Conservation (phyloP, 2,113 vertebrate species). For the Mungos mungo region DNA sequence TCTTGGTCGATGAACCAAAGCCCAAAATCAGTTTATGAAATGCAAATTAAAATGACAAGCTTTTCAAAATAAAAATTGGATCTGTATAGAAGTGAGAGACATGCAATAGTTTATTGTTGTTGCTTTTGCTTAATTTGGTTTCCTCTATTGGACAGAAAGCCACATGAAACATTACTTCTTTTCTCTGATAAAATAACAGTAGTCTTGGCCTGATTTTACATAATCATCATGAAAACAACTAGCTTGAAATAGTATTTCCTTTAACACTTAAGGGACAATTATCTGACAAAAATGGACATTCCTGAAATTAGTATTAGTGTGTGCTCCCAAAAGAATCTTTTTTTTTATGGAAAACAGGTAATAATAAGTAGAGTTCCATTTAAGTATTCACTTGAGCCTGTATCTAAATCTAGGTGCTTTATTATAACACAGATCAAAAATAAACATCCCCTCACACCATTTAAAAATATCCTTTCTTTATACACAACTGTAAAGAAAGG, state of each 20-base stretch:
- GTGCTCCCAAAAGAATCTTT: background rate
- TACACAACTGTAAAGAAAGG: background rate
- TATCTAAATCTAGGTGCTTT: constrained; percentile 4
- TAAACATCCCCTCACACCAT: background rate
- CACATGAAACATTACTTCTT: background rate
- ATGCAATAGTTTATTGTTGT: background rate
- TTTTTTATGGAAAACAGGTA: background rate
- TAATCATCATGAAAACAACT: constrained; percentile 12
- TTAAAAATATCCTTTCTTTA: background rate
- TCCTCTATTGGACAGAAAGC: background rate
- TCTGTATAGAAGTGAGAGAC: background rate
- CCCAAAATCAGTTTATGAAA: background rate
- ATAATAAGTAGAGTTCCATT: background rate
- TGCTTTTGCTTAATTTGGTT: background rate
- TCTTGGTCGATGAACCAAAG: background rate
- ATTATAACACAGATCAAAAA: background rate
- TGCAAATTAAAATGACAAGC: background rate
- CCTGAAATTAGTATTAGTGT: background rate
- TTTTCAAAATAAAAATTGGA: constrained; percentile 11
- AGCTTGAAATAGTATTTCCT: constrained; percentile 36
- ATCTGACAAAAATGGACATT: constrained; percentile 32
- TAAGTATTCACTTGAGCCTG: background rate
- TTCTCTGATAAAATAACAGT: constrained; percentile 6
- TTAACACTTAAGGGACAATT: background rate
- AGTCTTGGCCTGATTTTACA: background rate